Conservation (phyloP, 2,888 invertebrate genomes). For the Eledona agricola region DNA sequence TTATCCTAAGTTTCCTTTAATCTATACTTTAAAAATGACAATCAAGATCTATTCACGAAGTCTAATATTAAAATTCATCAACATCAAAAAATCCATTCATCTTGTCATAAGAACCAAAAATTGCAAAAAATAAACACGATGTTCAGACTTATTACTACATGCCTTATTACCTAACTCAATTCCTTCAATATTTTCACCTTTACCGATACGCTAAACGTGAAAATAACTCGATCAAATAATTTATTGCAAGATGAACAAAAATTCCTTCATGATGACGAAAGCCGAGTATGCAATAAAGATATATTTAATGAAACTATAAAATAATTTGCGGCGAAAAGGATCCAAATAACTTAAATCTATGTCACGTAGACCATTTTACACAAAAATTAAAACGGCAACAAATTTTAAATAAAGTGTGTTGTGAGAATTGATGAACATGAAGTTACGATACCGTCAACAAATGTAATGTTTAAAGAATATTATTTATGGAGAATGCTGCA, state of each 20-base stretch:
- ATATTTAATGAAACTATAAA: slow-evolving; percentile 7
- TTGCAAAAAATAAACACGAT: slow-evolving; percentile 1
- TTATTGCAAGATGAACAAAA: slow-evolving; percentile 6
- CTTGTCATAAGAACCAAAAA: background rate
- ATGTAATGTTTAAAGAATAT: background rate
- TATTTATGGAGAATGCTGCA: slow-evolving; percentile 23
- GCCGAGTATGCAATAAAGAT: slow-evolving; percentile 2
- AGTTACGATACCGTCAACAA: too few species aligned
- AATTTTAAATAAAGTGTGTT: too few species aligned
- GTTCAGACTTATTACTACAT: background rate
- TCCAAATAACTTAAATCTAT: background rate
- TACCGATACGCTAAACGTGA: too few species aligned
- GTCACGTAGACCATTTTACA: background rate
- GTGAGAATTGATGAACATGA: too few species aligned
- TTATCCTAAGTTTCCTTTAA: slow-evolving; percentile 16
- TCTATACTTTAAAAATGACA: slow-evolving; percentile 26
- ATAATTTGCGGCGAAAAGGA: slow-evolving; percentile 4
- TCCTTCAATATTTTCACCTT: too few species aligned
- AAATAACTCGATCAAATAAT: too few species aligned
- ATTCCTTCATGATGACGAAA: slow-evolving; percentile 9
- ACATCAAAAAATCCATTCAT: slow-evolving; percentile 22
- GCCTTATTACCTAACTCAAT: too few species aligned
- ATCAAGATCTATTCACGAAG: slow-evolving; percentile 9
- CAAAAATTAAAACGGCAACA: background rate
- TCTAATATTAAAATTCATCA: slow-evolving; percentile 13